phyloP scores from a whole-genome alignment of 1,140 invertebrate species.

The Drosophila chauvacae region DNA sequence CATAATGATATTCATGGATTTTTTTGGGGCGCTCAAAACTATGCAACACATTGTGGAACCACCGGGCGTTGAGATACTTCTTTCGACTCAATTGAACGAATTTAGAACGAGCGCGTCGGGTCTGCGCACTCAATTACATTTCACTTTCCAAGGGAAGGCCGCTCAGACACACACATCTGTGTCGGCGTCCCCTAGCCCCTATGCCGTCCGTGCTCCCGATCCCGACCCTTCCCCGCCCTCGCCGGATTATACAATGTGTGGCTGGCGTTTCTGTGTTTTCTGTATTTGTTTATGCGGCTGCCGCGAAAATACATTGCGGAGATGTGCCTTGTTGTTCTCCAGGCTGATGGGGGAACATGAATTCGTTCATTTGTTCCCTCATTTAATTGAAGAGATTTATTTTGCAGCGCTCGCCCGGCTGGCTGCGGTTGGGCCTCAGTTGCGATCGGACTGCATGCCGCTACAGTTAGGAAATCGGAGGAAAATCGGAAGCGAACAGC shows the following conservation, averaged over 20 bases:
- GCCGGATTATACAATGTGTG: conserved; percentile 65
- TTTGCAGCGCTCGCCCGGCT: conserved; percentile 45
- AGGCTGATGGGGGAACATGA: conserved; percentile 51
- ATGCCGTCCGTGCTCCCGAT: conserved; percentile 3
- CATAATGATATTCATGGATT: conserved; percentile 41
- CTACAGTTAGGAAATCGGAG: conserved; percentile 52
- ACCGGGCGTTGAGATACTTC: conserved; percentile 23
- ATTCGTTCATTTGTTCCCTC: conserved; percentile 69
- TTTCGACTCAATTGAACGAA: conserved; percentile 66
- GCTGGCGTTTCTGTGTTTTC: conserved; percentile 38
- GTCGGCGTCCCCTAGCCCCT: conserved; percentile 6
- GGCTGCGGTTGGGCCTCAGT: conserved; percentile 47
- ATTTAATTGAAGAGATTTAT: conserved; percentile 80
- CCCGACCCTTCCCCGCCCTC: conserved; percentile 27
- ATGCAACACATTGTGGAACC: conserved; percentile 51
- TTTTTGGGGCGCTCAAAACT: conserved; percentile 54
- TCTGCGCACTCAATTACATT: conserved; percentile 70
- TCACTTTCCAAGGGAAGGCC: conserved; percentile 78
- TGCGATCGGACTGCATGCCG: conserved; percentile 60
- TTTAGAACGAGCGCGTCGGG: conserved; percentile 55
- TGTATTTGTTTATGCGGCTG: conserved; percentile 56
- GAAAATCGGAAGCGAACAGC: conserved; percentile 18
- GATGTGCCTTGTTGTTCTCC: conserved; percentile 46
- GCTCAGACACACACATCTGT: conserved; percentile 51
- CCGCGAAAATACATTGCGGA: conserved; percentile 59